Evolutionary conservation across 2,797 vertebrate species (phyloP).

Genomic region (Cossypha niveicapilla): DNA sequence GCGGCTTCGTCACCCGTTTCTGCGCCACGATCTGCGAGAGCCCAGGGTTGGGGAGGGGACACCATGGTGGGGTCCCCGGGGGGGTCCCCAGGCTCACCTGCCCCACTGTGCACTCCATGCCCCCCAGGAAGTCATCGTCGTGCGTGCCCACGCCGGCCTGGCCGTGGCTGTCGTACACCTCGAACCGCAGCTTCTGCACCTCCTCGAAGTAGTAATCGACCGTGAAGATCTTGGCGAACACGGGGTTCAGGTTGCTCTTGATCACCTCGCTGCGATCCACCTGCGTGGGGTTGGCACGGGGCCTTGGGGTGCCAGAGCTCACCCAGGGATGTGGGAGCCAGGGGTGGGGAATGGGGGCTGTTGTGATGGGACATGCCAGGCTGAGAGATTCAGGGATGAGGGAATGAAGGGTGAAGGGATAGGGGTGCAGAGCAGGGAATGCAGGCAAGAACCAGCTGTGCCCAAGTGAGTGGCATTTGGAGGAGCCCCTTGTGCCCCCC

Average conservation of each 20-base stretch:
- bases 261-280: conserved; percentile 93
- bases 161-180: conserved; percentile 91
- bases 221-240: conserved; percentile 91
- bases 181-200: conserved; percentile 93
- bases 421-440: background rate
- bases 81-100: conserved; percentile 77
- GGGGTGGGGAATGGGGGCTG: background rate
- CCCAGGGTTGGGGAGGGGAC: background rate
- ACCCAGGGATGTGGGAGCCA: rapidly evolving
- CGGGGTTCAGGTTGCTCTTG: conserved; percentile 91
- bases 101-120: conserved; percentile 91
- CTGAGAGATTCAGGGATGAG: background rate
- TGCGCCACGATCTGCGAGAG: conserved; percentile 89
- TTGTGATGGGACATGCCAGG: rapidly evolving
- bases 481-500: background rate
- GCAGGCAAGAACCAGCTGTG: background rate
- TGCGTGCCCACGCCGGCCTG: conserved; percentile 84
- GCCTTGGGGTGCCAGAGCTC: background rate
- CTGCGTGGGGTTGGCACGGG: conserved; percentile 45
- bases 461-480: rapidly evolving
- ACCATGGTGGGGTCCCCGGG: rapidly evolving
- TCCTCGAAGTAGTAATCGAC: conserved; percentile 96
- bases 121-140: conserved; percentile 92
- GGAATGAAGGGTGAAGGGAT: background rate
- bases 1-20: conserved; percentile 88